Evolutionary conservation across 2,888 invertebrate genomes (phyloP).

Genomic region (Pseudococcus longispinus): DNA sequence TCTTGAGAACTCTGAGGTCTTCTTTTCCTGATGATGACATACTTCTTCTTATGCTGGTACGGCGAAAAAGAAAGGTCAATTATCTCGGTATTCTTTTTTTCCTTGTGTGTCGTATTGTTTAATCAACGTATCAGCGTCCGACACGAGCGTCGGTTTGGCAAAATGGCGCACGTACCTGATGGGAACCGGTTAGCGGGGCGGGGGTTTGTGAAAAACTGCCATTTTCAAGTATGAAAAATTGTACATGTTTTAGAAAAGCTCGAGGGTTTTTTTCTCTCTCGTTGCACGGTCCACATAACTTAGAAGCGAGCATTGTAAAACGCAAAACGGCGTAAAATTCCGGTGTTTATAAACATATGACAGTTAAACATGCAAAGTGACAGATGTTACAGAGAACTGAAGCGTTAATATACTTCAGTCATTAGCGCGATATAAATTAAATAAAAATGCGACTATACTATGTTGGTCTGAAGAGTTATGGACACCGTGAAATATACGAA

Average conservation of each 20-base stretch:
- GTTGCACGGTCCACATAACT: slow-evolving; percentile 18
- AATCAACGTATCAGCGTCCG: not conserved
- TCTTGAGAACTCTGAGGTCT: slow-evolving; percentile 56
- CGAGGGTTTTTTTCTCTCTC: not conserved
- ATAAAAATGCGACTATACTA: slow-evolving; percentile 26
- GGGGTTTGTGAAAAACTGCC: not conserved
- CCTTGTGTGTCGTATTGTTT: not conserved
- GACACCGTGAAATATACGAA: slow-evolving; percentile 45
- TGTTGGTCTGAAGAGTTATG: slow-evolving; percentile 41
- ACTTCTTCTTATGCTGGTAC: slow-evolving; percentile 13
- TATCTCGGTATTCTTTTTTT: slow-evolving; percentile 7
- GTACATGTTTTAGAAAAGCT: not conserved
- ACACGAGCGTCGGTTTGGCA: not conserved
- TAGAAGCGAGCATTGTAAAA: slow-evolving; percentile 18
- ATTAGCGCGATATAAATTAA: slow-evolving; percentile 55
- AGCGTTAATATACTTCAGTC: slow-evolving; percentile 54
- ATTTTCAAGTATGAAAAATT: slow-evolving; percentile 3
- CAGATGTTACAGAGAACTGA: slow-evolving; percentile 51
- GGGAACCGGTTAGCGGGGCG: not conserved
- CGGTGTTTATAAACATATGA: slow-evolving; percentile 52
- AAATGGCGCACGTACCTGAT: not conserved
- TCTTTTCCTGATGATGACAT: slow-evolving; percentile 48
- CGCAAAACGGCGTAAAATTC: slow-evolving; percentile 53
- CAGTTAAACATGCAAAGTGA: slow-evolving; percentile 49
- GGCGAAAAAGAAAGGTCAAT: slow-evolving; percentile 38